These are phyloP conservation scores for Kryptopterus vitreolus DNA, from an alignment of 2,797 vertebrate species.

Conservation along the genomic window DNA sequence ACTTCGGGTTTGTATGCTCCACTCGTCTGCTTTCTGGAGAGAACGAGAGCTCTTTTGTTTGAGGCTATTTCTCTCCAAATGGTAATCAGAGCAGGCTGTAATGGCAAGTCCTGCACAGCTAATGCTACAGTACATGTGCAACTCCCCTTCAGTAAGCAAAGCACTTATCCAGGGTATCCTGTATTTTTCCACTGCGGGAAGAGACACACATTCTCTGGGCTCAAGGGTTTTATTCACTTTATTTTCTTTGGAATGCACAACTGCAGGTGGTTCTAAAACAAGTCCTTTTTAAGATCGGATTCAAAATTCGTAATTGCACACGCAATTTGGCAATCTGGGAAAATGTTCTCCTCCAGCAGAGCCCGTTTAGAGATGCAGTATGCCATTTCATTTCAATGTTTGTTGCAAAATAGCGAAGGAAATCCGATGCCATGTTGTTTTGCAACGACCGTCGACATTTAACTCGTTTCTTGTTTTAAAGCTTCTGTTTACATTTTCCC, in stretches of 20 bases:
- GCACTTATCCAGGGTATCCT: slow-evolving; percentile 42
- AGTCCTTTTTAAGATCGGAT: not conserved
- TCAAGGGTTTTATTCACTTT: slow-evolving; percentile 2
- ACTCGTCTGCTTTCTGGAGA: slow-evolving; percentile 52
- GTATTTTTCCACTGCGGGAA: slow-evolving; percentile 45
- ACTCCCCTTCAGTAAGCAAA: slow-evolving; percentile 45
- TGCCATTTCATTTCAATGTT: too few relatives aligned
- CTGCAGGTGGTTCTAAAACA: slow-evolving; percentile 10
- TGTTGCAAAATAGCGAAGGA: not conserved
- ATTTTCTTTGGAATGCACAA: not conserved
- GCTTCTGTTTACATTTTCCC: not conserved
- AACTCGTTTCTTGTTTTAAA: not conserved
- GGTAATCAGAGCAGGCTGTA: slow-evolving; percentile 56
- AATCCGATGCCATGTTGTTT: not conserved
- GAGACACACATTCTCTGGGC: slow-evolving; percentile 11
- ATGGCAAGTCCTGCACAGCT: slow-evolving; percentile 58
- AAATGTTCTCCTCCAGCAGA: too few relatives aligned
- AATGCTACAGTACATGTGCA: slow-evolving; percentile 59
- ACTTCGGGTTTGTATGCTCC: slow-evolving; percentile 52
- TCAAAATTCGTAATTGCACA: not conserved
- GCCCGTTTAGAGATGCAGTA: not conserved
- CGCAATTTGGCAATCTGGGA: not conserved
- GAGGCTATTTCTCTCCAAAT: slow-evolving; percentile 62
- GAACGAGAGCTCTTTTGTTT: slow-evolving; percentile 59
- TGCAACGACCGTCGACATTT: not conserved